A percentile compares a stretch with the other conserved stretches of the same genome.
phyloP scores from a whole-genome alignment of 92 coral and sea anemone genomes.

The Porites evermanni region DNA sequence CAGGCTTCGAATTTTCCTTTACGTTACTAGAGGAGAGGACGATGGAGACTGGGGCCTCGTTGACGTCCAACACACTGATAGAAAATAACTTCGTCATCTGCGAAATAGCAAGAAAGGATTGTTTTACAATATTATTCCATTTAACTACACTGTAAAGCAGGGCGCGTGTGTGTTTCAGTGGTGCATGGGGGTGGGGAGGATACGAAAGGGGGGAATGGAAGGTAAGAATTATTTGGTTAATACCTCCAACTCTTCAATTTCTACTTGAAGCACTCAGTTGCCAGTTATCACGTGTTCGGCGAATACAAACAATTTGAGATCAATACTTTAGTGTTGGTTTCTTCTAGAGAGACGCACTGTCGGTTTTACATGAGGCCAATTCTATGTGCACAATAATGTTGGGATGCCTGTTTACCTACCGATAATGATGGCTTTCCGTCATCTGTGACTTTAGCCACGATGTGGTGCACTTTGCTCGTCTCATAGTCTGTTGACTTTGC shows the following conservation, averaged over 20 bases:
- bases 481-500: conserved; percentile 82
- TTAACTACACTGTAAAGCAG: neutral
- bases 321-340: no score
- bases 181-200: no score
- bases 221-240: no score
- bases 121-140: neutral
- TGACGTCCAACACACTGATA: conserved; percentile 82
- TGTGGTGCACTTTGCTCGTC: conserved; percentile 72
- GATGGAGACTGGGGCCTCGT: conserved; percentile 92
- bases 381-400: no score
- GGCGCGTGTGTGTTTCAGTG: no score
- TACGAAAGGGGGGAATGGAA: no score
- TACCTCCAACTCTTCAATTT: no score
- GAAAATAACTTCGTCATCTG: conserved; percentile 79
- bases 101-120: neutral
- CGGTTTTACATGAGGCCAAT: no score
- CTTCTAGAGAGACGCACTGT: no score
- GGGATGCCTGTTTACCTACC: conserved; percentile 50
- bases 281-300: no score
- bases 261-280: no score
- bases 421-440: conserved; percentile 68
- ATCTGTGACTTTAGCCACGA: conserved; percentile 71
- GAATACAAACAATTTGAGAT: no score
- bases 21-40: conserved; percentile 63
- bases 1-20: conserved; percentile 74